phyloP scores from a whole-genome alignment of 2,113 vertebrate species.

The Aptenodytes forsteri region DNA sequence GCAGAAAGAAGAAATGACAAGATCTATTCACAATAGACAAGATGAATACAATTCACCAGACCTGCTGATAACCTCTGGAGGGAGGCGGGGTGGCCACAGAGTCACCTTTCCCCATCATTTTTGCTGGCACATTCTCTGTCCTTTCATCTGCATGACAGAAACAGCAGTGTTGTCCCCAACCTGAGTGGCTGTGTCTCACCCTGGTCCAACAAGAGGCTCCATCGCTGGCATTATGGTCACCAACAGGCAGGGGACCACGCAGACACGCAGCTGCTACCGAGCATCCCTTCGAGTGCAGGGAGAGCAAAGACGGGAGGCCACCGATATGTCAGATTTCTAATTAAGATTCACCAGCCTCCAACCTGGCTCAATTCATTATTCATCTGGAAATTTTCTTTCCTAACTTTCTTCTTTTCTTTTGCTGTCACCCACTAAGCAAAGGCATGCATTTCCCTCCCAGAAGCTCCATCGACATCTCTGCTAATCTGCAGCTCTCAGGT shows the following conservation, averaged over 20 bases:
- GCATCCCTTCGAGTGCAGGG: not conserved
- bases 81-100: not conserved
- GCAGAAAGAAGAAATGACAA: not conserved
- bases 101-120: not conserved
- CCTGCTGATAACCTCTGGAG: not conserved
- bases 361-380: constrained; percentile 10
- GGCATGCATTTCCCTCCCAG: not conserved
- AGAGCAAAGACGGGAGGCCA: fast-evolving
- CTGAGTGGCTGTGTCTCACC: not conserved
- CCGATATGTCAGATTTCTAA: not conserved
- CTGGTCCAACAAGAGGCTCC: not conserved
- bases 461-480: not conserved
- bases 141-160: not conserved
- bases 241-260: not conserved
- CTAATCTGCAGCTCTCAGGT: not conserved
- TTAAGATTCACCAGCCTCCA: not conserved
- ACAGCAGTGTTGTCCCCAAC: not conserved
- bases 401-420: not conserved
- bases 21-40: not conserved
- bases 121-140: not conserved
- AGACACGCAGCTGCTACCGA: fast-evolving
- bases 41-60: not conserved
- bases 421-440: not conserved
- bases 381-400: not conserved
- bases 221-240: not conserved